phyloP scores from a whole-genome alignment of 2,888 invertebrate species.

The Notocelia uddmanniana region DNA sequence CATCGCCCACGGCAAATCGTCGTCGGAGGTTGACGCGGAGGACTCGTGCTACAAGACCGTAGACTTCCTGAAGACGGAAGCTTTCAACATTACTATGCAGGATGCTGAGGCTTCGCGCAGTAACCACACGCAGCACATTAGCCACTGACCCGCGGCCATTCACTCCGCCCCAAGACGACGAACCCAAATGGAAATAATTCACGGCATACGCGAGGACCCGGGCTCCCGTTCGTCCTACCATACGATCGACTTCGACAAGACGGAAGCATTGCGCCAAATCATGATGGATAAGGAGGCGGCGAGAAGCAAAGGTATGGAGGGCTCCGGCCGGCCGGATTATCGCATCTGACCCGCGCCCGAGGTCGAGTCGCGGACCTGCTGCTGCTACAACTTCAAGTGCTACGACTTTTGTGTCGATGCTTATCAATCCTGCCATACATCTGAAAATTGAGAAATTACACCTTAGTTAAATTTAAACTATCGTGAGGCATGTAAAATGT shows the following conservation, averaged over 20 bases:
- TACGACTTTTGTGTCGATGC: neutral
- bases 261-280: slow-evolving; percentile 3
- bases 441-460: neutral
- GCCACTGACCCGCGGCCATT: slow-evolving; percentile 22
- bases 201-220: neutral
- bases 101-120: slow-evolving; percentile 90
- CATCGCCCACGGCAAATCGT: slow-evolving; percentile 64
- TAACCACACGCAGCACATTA: slow-evolving; percentile 48
- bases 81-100: slow-evolving; percentile 94
- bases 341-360: neutral
- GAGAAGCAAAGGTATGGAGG: neutral
- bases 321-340: neutral
- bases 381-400: slow-evolving; percentile 6
- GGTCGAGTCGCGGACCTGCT: neutral
- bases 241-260: slow-evolving; percentile 1
- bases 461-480: too few relatives aligned
- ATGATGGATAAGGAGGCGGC: slow-evolving; percentile 6
- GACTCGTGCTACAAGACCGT: slow-evolving; percentile 94
- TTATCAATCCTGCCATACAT: neutral
- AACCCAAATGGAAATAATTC: neutral
- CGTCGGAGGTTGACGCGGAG: slow-evolving; percentile 64
- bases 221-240: neutral
- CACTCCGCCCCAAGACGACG: neutral
- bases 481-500: too few relatives aligned
- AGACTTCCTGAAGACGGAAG: slow-evolving; percentile 97